A percentile compares a stretch with the other conserved stretches of the same genome.
Evolutionary conservation across 1,140 invertebrate species (phyloP).

Genomic region (Drosophila auraria): DNA sequence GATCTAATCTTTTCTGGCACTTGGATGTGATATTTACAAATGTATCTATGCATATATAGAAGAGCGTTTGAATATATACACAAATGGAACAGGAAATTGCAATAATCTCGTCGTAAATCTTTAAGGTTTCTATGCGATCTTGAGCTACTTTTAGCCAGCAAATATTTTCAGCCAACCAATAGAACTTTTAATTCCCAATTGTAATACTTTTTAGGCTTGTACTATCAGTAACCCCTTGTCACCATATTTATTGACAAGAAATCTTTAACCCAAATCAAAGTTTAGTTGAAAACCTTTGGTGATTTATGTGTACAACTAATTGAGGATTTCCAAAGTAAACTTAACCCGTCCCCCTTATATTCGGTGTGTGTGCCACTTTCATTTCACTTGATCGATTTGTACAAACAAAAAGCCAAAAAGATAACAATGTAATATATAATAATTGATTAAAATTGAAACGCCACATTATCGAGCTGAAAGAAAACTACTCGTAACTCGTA

Average conservation of each 20-base stretch:
- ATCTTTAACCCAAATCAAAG: constrained; percentile 71
- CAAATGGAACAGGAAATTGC: constrained; percentile 21
- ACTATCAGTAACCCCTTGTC: not conserved
- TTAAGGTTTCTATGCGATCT: not conserved
- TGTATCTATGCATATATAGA: constrained; percentile 13
- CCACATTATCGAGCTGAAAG: constrained; percentile 48
- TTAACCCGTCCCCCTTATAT: not conserved
- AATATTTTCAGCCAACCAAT: not conserved
- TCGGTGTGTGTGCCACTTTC: constrained; percentile 63
- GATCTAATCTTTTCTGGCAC: constrained; percentile 38
- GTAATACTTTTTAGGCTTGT: not conserved
- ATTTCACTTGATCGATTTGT: constrained; percentile 73
- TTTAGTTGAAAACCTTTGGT: constrained; percentile 40
- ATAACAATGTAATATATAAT: constrained; percentile 70
- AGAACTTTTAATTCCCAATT: not conserved
- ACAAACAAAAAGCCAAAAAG: constrained; percentile 63
- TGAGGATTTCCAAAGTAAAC: constrained; percentile 57
- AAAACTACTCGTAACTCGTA: constrained; percentile 51
- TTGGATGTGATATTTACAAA: constrained; percentile 31
- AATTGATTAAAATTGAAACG: constrained; percentile 72
- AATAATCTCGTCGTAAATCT: constrained; percentile 12
- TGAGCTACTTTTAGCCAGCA: constrained; percentile 6
- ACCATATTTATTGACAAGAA: constrained; percentile 49
- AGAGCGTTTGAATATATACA: constrained; percentile 2
- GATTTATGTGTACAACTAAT: constrained; percentile 75